Evolutionary conservation across 2,113 vertebrate genomes (phyloP).

Genomic region (Noturus placidus): DNA sequence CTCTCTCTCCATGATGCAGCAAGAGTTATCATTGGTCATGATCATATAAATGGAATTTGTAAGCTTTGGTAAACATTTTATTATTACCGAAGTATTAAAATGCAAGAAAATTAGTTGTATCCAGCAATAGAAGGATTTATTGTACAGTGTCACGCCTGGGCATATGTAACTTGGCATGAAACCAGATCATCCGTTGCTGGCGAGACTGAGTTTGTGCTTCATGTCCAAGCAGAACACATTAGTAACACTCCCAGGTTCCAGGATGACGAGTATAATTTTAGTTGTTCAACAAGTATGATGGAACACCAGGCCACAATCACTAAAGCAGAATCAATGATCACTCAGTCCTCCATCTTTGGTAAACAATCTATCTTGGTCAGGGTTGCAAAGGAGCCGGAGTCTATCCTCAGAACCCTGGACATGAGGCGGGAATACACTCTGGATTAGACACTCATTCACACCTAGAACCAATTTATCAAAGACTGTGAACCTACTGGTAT

Average conservation of each 20-base stretch:
- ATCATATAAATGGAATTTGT: not conserved
- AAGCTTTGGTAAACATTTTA: not conserved
- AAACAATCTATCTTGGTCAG: not conserved
- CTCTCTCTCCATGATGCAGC: too few species aligned
- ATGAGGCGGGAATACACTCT: not conserved
- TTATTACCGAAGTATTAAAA: not conserved
- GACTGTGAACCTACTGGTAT: not conserved
- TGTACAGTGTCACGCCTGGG: not conserved
- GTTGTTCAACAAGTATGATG: not conserved
- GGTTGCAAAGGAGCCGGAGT: not conserved
- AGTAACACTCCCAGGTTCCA: not conserved
- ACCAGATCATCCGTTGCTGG: not conserved
- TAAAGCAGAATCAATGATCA: not conserved
- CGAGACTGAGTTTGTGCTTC: not conserved
- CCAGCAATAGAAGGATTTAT: not conserved
- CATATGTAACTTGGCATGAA: not conserved
- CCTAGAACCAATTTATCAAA: not conserved
- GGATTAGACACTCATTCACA: not conserved
- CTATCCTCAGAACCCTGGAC: not conserved
- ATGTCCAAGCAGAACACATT: not conserved
- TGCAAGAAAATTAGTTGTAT: not conserved
- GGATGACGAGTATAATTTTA: not conserved
- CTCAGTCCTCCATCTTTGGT: not conserved
- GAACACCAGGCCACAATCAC: not conserved
- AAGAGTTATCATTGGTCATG: not conserved